phyloP scores from a whole-genome alignment of 2,113 vertebrate species.

The human region DNA sequence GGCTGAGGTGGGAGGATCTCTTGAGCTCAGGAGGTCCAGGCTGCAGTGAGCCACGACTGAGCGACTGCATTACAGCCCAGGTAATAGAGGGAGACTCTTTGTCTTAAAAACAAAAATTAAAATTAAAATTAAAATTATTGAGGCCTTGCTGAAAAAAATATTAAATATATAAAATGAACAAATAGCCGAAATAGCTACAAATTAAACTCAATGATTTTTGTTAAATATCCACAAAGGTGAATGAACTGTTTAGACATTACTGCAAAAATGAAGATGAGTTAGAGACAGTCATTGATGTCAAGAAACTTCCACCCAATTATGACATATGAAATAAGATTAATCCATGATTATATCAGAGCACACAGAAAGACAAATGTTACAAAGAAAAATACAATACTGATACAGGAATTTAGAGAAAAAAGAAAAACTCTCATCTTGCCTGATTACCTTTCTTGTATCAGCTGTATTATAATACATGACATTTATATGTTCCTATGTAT shows the following conservation, averaged over 20 bases:
- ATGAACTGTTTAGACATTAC: background rate
- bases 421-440: background rate
- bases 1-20: too few species aligned
- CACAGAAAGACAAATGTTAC: background rate
- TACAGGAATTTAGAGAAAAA: background rate
- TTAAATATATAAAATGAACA: background rate
- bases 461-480: background rate
- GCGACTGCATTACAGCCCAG: too few species aligned
- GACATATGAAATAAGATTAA: background rate
- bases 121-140: background rate
- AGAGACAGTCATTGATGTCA: background rate
- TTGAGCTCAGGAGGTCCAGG: too few species aligned
- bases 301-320: background rate
- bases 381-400: background rate
- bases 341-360: background rate
- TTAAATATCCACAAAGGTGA: background rate
- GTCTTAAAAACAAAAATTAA: too few species aligned
- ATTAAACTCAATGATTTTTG: background rate
- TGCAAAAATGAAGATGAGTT: background rate
- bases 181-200: background rate
- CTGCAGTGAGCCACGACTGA: too few species aligned
- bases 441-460: background rate
- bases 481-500: background rate
- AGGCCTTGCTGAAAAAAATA: background rate
- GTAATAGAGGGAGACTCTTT: too few species aligned